Evolutionary conservation across 2,888 invertebrate genomes (phyloP).

Genomic region (Pyrgus malvae): DNA sequence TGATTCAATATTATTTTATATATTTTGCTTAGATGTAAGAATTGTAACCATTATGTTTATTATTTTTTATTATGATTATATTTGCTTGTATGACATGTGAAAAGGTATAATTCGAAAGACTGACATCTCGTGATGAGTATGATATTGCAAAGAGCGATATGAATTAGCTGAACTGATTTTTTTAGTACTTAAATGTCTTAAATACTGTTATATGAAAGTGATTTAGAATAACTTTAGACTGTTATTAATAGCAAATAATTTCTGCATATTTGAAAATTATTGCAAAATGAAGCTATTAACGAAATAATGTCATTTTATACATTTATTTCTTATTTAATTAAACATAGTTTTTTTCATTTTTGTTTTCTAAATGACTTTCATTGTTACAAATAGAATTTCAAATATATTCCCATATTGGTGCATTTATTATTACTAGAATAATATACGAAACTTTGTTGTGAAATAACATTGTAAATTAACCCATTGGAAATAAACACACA

Average conservation of each 20-base stretch:
- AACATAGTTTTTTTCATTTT: background rate
- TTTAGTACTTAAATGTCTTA: constrained; percentile 24
- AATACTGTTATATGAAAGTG: constrained; percentile 1
- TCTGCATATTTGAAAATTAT: too few species aligned
- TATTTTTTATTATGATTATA: constrained; percentile 9
- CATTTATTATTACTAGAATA: constrained; percentile 39
- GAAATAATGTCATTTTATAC: background rate
- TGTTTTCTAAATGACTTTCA: constrained; percentile 12
- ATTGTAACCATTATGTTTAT: constrained; percentile 15
- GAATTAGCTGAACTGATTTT: background rate
- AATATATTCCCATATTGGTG: constrained; percentile 36
- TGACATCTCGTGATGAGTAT: constrained; percentile 12
- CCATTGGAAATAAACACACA: background rate
- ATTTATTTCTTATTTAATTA: background rate
- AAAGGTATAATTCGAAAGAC: constrained; percentile 16
- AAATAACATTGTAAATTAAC: background rate
- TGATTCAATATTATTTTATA: constrained; percentile 13
- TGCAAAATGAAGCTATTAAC: too few species aligned
- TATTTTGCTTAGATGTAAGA: constrained; percentile 22
- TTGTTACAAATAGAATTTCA: constrained; percentile 3
- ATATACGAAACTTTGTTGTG: constrained; percentile 7
- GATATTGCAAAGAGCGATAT: constrained; percentile 9
- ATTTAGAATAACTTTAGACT: background rate
- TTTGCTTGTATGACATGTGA: constrained; percentile 7
- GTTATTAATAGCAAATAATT: background rate